These are phyloP conservation scores for Euphydryas editha DNA, from an alignment of 2,888 invertebrate species.

Conservation along the genomic window DNA sequence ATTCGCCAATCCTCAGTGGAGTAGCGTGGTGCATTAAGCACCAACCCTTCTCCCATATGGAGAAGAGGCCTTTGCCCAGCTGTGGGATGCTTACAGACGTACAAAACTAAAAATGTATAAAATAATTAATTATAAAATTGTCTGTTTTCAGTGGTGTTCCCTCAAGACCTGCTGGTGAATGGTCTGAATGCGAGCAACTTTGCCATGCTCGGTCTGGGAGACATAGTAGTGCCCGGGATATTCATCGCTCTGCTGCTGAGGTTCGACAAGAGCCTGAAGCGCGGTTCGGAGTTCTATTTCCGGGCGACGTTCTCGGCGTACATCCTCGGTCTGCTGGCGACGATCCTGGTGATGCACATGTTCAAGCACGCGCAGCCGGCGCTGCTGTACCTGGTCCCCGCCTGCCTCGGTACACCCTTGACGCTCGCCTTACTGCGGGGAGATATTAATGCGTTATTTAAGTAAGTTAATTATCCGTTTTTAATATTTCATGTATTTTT, in stretches of 20 bases:
- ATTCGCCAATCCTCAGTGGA: too few relatives aligned
- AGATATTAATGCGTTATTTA: constrained; percentile 94
- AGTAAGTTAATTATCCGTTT: constrained; percentile 87
- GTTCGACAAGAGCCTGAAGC: constrained; percentile 94
- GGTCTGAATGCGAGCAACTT: constrained; percentile 96
- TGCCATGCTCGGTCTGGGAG: constrained; percentile 99
- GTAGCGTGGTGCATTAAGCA: too few relatives aligned
- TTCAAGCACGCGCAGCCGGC: constrained; percentile 99
- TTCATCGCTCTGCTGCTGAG: constrained; percentile 98
- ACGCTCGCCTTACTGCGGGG: constrained; percentile 94
- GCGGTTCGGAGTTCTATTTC: constrained; percentile 86
- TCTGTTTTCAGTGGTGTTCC: constrained; percentile 92
- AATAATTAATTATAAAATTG: too few relatives aligned
- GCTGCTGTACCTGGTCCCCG: constrained; percentile 97
- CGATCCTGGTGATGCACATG: constrained; percentile 98
- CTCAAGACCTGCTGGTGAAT: constrained; percentile 97
- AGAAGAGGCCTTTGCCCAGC: too few relatives aligned
- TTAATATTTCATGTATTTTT: too few relatives aligned
- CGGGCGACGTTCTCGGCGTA: constrained; percentile 95
- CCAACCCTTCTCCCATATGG: too few relatives aligned
- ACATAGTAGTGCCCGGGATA: constrained; percentile 99
- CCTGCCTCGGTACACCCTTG: constrained; percentile 96
- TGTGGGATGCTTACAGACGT: too few relatives aligned
- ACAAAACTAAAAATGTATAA: too few relatives aligned
- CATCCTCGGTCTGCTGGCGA: constrained; percentile 95